These are phyloP conservation scores for Albula goreensis DNA, from an alignment of 2,113 vertebrate species.

Conservation along the genomic window DNA sequence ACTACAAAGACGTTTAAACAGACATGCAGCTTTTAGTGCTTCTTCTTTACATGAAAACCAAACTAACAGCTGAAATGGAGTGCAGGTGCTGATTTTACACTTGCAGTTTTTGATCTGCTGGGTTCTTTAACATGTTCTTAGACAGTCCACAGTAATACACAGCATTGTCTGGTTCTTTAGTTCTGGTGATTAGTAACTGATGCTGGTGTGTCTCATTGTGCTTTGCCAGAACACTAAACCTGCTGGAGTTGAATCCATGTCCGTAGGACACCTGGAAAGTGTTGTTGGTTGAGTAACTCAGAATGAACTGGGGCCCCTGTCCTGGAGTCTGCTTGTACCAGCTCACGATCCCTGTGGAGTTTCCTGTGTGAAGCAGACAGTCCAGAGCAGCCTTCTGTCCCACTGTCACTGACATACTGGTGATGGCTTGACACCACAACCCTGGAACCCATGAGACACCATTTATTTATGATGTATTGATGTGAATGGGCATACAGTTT, in stretches of 20 bases:
- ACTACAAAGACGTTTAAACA: not conserved
- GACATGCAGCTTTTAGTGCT: not conserved
- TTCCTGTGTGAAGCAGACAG: slow-evolving; percentile 36
- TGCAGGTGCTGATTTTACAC: not conserved
- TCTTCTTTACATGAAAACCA: not conserved
- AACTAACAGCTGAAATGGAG: not conserved
- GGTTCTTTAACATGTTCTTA: not conserved
- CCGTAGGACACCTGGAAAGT: slow-evolving; percentile 35
- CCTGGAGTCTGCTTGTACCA: slow-evolving; percentile 47
- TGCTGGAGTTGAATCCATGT: slow-evolving; percentile 22
- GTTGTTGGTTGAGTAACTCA: slow-evolving; percentile 37
- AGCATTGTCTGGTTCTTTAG: slow-evolving; percentile 34
- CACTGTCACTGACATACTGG: slow-evolving; percentile 29
- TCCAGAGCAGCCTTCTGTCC: slow-evolving; percentile 38
- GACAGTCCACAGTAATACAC: slow-evolving; percentile 48
- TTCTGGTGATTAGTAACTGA: slow-evolving; percentile 34
- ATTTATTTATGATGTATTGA: not conserved
- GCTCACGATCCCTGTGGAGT: slow-evolving; percentile 26
- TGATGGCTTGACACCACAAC: slow-evolving; percentile 21
- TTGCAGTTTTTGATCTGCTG: not conserved
- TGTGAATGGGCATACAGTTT: too few species aligned
- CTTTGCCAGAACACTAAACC: slow-evolving; percentile 28
- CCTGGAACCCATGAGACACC: slow-evolving; percentile 26
- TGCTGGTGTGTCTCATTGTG: not conserved
- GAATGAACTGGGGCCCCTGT: slow-evolving; percentile 36